Base-by-base conservation (phyloP, 2,797 vertebrate species). In the Thaleichthys pacificus region DNA sequence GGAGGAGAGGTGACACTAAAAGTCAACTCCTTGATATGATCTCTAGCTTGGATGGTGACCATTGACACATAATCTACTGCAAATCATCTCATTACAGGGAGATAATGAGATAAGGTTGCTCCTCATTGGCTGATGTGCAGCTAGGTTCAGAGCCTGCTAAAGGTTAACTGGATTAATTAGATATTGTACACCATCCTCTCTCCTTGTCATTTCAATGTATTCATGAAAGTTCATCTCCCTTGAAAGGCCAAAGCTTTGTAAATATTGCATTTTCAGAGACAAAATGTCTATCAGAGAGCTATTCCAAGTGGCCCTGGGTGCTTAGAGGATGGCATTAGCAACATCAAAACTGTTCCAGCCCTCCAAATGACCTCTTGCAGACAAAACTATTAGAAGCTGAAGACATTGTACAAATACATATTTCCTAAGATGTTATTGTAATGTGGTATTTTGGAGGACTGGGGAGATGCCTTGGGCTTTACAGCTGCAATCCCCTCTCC, bases 401-500 rank as follows among this genome's bases (percentile, higher is more conserved):
- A 74, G 71, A 77, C 22, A 58, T 74, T 78, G 76, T 80, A 78
- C 68, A 74, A 87, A 75, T 71, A 80, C 73, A 83, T 80, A 83
- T 82, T 84, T 87, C 85, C 74, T 82, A 82, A 85, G 76, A 79
- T 82, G 78, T 83, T 70, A 77, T 78, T 78, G 82, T 86, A 86
- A 86, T 73, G 85, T 77, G 82, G 88, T 87, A 84, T 87, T 88
- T 58, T 86, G 76, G 78, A 85, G 73, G 81, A 87, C 84, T 77
- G 77, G 70, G 70, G 26, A 42, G 71, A 84, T 38, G 86, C 88
- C 86, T 73, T 58, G 65, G 87, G 89, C 84, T 82, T 70, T 80
- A 80, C 86, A 89, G 77, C 87, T 86, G 86, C 78, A 85, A 73
- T 72, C 77, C 58, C 75, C 74, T 47, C 12, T 12, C 2, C 42